Evolutionary conservation across 2,888 invertebrate species (phyloP).

Genomic region (Perizoma flavofasciatum): DNA sequence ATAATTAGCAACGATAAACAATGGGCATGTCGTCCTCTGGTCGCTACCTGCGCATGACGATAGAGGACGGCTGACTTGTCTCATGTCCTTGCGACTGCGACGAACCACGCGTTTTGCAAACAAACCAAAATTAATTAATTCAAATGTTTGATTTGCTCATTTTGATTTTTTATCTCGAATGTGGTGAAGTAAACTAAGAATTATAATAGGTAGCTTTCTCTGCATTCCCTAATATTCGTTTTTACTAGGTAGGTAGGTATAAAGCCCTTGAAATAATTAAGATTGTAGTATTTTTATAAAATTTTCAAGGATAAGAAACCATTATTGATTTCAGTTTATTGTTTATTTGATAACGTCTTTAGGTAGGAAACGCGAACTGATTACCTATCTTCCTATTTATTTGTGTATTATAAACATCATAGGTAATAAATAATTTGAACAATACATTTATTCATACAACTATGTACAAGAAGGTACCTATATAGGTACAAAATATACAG

Average conservation of each 20-base stretch:
- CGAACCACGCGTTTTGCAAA: conserved; percentile 57
- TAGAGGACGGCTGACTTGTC: conserved; percentile 76
- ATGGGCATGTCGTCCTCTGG: conserved; percentile 79
- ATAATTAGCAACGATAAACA: conserved; percentile 82
- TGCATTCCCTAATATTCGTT: conserved; percentile 3
- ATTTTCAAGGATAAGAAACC: background rate
- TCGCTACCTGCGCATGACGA: conserved; percentile 80
- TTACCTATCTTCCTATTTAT: too few species aligned
- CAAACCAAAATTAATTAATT: conserved; percentile 33
- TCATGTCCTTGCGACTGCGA: conserved; percentile 68
- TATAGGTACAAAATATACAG: too few species aligned
- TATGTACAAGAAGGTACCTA: too few species aligned
- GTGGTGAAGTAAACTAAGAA: background rate
- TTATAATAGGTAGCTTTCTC: conserved; percentile 9
- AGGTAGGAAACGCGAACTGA: too few species aligned
- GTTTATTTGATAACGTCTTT: too few species aligned
- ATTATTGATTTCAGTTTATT: too few species aligned
- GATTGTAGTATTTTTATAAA: conserved; percentile 9
- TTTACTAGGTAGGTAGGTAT: background rate
- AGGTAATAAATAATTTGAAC: too few species aligned
- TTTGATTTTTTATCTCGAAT: too few species aligned
- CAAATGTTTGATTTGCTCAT: conserved; percentile 8
- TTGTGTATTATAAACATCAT: too few species aligned
- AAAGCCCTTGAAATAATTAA: conserved; percentile 19
- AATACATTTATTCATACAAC: too few species aligned